Percentiles rank a stretch among this genome's conserved stretches.
Evolutionary conservation across 2,113 vertebrate species (phyloP).

Genomic region (Orycteropus afer): DNA sequence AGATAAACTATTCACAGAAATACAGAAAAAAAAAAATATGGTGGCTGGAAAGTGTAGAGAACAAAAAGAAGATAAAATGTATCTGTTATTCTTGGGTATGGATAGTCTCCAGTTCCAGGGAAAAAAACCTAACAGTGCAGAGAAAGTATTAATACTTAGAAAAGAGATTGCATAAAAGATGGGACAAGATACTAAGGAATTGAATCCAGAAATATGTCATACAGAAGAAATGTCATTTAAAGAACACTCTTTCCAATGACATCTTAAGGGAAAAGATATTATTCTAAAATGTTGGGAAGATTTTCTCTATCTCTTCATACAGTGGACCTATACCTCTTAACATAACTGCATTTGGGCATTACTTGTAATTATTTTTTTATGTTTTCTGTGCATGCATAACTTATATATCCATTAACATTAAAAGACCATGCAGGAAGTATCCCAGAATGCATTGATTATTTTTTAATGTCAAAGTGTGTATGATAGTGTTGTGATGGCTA

Average conservation of each 20-base stretch:
- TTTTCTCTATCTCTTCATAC: neutral
- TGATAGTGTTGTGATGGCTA: no score
- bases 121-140: neutral
- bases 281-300: neutral
- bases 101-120: neutral
- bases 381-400: neutral
- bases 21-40: neutral
- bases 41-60: neutral
- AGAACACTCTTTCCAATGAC: neutral
- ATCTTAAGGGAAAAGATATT: neutral
- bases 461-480: neutral
- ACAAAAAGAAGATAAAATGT: neutral
- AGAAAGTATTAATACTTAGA: neutral
- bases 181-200: neutral
- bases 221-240: neutral
- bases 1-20: neutral
- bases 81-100: neutral
- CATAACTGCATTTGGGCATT: neutral
- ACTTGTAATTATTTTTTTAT: neutral
- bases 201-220: neutral
- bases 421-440: neutral
- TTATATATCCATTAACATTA: neutral
- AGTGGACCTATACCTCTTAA: neutral
- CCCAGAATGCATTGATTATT: neutral
- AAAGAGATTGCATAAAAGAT: neutral